Percentiles rank a stretch among this genome's conserved stretches.
These are phyloP conservation scores for Sinella curviseta DNA, from an alignment of 1,140 invertebrate genomes.

Conservation along the genomic window DNA sequence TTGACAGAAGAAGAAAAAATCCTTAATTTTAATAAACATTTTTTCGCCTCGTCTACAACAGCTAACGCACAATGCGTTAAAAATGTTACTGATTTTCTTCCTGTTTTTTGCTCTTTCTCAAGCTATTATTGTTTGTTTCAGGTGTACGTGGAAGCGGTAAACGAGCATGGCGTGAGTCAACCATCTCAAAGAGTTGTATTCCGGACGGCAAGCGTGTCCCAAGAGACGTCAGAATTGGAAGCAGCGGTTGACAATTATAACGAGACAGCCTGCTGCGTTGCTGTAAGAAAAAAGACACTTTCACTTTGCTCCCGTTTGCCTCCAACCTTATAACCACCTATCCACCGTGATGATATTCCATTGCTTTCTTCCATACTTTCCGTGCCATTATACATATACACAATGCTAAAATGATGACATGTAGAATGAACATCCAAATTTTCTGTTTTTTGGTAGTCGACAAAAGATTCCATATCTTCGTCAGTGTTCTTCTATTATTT, in stretches of 20 bases:
- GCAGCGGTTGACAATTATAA: conserved; percentile 64
- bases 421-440: no score
- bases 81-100: no score
- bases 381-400: no score
- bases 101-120: no score
- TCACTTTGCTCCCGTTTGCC: conserved; percentile 2
- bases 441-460: no score
- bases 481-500: neutral
- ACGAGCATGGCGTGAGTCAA: conserved; percentile 73
- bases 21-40: no score
- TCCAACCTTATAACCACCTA: neutral
- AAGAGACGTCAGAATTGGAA: conserved; percentile 62
- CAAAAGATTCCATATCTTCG: no score
- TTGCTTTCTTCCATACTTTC: neutral
- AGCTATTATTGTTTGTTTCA: conserved; percentile 15
- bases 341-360: neutral
- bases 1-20: no score
- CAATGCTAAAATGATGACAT: no score
- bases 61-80: no score
- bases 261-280: conserved; percentile 73
- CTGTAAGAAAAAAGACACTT: conserved; percentile 46
- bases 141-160: conserved; percentile 72
- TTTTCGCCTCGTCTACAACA: no score
- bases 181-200: conserved; percentile 73
- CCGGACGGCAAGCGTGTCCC: conserved; percentile 66